These are phyloP conservation scores for Holacanthella duospinosa DNA, from an alignment of 2,888 invertebrate species.

Conservation along the genomic window DNA sequence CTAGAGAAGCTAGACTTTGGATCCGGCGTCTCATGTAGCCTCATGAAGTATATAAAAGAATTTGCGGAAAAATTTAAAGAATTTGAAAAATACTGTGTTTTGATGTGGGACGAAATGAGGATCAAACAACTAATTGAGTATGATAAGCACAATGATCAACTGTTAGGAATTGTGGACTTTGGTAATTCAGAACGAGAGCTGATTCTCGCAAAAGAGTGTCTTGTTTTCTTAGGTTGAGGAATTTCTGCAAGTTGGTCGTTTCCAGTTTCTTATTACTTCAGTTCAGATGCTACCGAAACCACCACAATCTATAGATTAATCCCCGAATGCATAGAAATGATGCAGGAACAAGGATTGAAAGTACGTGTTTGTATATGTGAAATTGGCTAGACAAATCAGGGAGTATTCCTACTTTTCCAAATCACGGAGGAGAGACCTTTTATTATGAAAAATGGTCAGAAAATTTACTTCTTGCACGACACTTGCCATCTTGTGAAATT, in stretches of 20 bases:
- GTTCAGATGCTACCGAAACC: not conserved
- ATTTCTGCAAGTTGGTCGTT: constrained; percentile 10
- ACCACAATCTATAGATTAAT: not conserved
- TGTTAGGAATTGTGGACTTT: constrained; percentile 14
- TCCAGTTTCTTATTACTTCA: constrained; percentile 8
- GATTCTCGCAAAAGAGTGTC: constrained; percentile 5
- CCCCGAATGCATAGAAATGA: not conserved
- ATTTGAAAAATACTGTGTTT: constrained; percentile 11
- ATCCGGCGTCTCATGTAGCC: not conserved
- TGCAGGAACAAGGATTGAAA: not conserved
- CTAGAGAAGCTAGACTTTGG: not conserved
- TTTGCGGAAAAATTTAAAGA: not conserved
- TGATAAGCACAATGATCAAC: constrained; percentile 7
- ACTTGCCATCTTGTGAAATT: not conserved
- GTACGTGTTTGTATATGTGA: constrained; percentile 1
- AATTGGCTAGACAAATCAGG: not conserved
- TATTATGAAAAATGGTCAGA: not conserved
- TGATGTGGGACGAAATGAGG: constrained; percentile 17
- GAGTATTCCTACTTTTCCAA: not conserved
- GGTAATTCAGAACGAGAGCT: constrained; percentile 3
- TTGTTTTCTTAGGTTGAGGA: constrained; percentile 13
- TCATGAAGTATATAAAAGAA: not conserved
- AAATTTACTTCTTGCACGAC: not conserved
- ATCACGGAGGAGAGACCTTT: not conserved
- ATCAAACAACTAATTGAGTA: constrained; percentile 11